A percentile compares a stretch with the other conserved stretches of the same genome.
Conservation (phyloP, 2,888 invertebrate species). For the Lordiphosa fenestrarum region DNA sequence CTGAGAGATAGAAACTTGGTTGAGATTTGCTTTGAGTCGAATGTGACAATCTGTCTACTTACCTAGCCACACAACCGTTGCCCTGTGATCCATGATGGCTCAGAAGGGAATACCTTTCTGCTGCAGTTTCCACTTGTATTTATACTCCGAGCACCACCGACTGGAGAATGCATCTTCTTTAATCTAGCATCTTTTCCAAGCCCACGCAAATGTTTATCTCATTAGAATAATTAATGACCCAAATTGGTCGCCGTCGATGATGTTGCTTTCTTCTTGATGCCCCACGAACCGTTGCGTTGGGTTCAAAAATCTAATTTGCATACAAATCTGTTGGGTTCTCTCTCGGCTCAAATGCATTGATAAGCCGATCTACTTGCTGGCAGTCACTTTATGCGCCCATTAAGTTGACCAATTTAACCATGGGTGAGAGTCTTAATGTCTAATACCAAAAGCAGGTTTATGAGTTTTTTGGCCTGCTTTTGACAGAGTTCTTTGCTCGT, state of each 20-base stretch:
- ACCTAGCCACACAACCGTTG: constrained; percentile 49
- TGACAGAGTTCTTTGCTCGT: no score
- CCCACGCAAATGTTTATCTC: constrained; percentile 46
- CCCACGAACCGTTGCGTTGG: constrained; percentile 24
- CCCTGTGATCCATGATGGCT: constrained; percentile 45
- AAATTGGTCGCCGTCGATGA: constrained; percentile 22
- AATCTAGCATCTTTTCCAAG: constrained; percentile 18
- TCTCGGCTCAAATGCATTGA: background rate
- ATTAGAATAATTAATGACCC: constrained; percentile 52
- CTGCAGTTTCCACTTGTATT: constrained; percentile 22
- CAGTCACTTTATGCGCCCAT: no score
- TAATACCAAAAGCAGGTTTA: no score
- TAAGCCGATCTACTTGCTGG: no score
- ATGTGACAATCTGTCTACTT: constrained; percentile 12
- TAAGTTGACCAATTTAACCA: no score
- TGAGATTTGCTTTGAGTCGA: background rate
- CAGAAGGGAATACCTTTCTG: constrained; percentile 34
- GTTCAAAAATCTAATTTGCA: constrained; percentile 40
- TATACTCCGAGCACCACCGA: constrained; percentile 35
- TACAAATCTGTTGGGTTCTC: constrained; percentile 28
- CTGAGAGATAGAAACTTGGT: constrained; percentile 17
- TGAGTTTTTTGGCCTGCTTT: no score
- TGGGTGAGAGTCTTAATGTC: no score
- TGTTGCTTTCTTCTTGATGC: constrained; percentile 28
- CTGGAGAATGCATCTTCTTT: constrained; percentile 43